Evolutionary conservation across 2,113 vertebrate species (phyloP).

Genomic region (Heterochromis multidens): DNA sequence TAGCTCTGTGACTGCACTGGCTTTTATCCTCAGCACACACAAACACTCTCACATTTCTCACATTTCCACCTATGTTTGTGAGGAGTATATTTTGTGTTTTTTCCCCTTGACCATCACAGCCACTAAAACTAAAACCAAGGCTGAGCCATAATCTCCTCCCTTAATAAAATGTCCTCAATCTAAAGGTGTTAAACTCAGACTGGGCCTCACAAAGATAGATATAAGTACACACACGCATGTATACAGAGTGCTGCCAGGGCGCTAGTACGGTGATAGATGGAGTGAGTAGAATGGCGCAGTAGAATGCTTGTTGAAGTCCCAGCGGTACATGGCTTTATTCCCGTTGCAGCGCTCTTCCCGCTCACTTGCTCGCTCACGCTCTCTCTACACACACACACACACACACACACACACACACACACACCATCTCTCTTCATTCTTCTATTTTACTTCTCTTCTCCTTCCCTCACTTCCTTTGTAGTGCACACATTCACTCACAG

Average conservation of each 20-base stretch:
- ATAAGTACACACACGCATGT: neutral
- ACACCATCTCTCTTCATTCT: neutral
- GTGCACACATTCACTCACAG: neutral
- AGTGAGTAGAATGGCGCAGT: conserved; percentile 41
- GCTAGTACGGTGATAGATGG: conserved; percentile 47
- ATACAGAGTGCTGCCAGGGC: neutral
- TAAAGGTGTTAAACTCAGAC: neutral
- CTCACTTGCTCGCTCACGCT: neutral
- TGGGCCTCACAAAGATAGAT: neutral
- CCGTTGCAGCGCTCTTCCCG: conserved; percentile 21
- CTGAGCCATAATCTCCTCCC: neutral
- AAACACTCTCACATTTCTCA: fast-evolving
- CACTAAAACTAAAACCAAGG: neutral
- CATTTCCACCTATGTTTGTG: neutral
- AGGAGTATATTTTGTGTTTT: neutral
- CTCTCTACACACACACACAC: neutral
- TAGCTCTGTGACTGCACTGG: neutral
- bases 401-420: neutral
- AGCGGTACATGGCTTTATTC: conserved; percentile 23
- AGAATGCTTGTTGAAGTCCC: conserved; percentile 52
- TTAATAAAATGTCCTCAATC: neutral
- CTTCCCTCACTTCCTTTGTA: neutral
- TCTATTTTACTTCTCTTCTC: neutral
- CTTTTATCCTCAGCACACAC: neutral
- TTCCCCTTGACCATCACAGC: neutral